phyloP scores from a whole-genome alignment of 2,113 vertebrate genomes.

The Hippocampus abdominalis region DNA sequence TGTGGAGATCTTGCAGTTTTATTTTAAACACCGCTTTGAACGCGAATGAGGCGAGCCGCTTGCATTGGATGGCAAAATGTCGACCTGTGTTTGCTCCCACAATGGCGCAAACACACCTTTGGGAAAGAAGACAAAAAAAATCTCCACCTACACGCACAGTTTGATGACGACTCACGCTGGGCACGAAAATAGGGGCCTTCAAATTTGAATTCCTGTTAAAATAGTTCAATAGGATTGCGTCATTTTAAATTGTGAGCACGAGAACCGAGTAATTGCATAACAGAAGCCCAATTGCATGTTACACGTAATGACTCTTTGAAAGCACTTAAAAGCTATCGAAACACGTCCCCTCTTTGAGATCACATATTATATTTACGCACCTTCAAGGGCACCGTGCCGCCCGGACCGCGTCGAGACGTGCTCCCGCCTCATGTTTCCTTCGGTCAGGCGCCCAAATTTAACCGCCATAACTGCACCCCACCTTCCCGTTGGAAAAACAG shows the following conservation, averaged over 20 bases:
- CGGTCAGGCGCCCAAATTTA: constrained; percentile 40
- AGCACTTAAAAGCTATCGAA: background rate
- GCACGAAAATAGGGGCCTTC: too few relatives aligned
- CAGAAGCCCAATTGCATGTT: background rate
- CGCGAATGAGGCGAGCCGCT: too few relatives aligned
- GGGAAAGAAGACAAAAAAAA: too few relatives aligned
- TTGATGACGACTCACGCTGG: too few relatives aligned
- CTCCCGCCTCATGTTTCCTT: constrained; percentile 55
- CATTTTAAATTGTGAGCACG: background rate
- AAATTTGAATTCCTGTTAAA: too few relatives aligned
- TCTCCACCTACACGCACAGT: too few relatives aligned
- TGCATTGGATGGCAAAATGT: too few relatives aligned
- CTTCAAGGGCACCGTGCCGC: constrained; percentile 21
- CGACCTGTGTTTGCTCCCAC: too few relatives aligned
- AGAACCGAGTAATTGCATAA: background rate
- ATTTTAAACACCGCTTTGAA: too few relatives aligned
- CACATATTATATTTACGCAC: constrained; percentile 20
- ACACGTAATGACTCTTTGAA: background rate
- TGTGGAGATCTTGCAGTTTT: too few relatives aligned
- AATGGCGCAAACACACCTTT: too few relatives aligned
- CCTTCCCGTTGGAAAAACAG: background rate
- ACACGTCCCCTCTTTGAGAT: background rate
- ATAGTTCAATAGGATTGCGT: background rate
- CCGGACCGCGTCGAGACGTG: constrained; percentile 31
- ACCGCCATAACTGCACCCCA: constrained; percentile 5